Evolutionary conservation across 2,888 invertebrate genomes (phyloP).

Genomic region (Epicampocera succincta): DNA sequence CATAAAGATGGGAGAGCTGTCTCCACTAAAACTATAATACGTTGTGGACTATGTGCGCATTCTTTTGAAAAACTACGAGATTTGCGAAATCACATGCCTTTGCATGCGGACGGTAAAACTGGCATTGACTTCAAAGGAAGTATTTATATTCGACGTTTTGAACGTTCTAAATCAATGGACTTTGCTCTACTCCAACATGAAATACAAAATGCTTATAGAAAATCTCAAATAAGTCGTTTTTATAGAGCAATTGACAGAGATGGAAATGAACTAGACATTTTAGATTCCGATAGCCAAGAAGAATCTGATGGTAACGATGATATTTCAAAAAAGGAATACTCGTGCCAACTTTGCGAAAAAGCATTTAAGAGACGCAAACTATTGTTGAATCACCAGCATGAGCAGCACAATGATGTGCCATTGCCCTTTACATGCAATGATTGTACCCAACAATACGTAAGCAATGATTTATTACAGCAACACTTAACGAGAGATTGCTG

Average conservation of each 20-base stretch:
- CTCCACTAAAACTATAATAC: constrained; percentile 58
- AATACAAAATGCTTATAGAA: constrained; percentile 61
- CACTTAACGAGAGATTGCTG: constrained; percentile 82
- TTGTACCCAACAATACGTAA: constrained; percentile 83
- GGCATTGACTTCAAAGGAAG: constrained; percentile 73
- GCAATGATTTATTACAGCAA: constrained; percentile 82
- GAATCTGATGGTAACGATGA: constrained; percentile 71
- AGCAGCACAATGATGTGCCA: constrained; percentile 76
- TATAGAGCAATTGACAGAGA: constrained; percentile 77
- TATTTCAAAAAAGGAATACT: constrained; percentile 71
- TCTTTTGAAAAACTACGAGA: constrained; percentile 70
- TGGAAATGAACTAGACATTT: constrained; percentile 78
- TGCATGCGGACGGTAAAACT: constrained; percentile 74
- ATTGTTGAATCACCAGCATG: constrained; percentile 76
- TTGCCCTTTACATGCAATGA: constrained; percentile 82
- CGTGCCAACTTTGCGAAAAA: constrained; percentile 75
- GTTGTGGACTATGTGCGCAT: constrained; percentile 75
- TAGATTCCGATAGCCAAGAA: constrained; percentile 79
- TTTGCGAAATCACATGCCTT: constrained; percentile 73
- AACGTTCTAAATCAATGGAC: constrained; percentile 57
- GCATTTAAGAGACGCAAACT: constrained; percentile 71
- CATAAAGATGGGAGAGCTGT: constrained; percentile 77
- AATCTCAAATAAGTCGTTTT: constrained; percentile 72
- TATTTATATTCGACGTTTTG: constrained; percentile 71
- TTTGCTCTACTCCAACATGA: constrained; percentile 60